Evolutionary conservation across 35 echinoderm and acorn worm species (phyloP), one percentile per base, ranked within the genome.

Genomic region (Heliocidaris erythrogramma): DNA sequence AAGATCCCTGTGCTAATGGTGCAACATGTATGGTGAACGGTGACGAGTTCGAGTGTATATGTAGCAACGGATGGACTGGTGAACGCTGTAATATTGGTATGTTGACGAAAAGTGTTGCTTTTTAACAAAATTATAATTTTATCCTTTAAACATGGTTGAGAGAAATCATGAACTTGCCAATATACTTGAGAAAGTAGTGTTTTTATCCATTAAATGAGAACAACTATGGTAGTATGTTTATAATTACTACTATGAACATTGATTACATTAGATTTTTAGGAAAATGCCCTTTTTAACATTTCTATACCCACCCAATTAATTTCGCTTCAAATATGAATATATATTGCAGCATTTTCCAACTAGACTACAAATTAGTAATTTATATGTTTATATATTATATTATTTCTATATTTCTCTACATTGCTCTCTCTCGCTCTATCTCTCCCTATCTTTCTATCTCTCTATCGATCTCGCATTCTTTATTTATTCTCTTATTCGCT

Each of bases 1-100:
- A 86, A 5, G 30, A 69, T 94, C 94, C 94, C 18, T 94, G 94
- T 53, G 48, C 86, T 31, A 94, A 94, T 89, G 94, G 94, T 32
- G 94, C 84, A 85, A 94, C 94, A 2, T 94, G 94, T 56, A 86
- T 31, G 31, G 35, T n/a, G 27, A 47, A 49, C 12, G 84, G 65
- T 32, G 86, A 94, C 60, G 32, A 30, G 17, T 94, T 59, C 49
- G 9, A 86, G 29, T 94, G 94, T n/a, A 32, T 88, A 18, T 94
- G 94, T 30, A 32, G 0, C 3, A n/a, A 17, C 27, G 94, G 94
- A 9, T 94, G 94, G 94, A 94, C 84, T 30, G 94, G 94, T 4
- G 48, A 53, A 49, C 48, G 30, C 52, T 94, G 94, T 53, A 85
- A 94, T 47, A 94, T 94, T 24, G 93, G 93, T 94, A 88, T 35